phyloP scores from a whole-genome alignment of 23 tunicate species.

The Diplosoma virens region DNA sequence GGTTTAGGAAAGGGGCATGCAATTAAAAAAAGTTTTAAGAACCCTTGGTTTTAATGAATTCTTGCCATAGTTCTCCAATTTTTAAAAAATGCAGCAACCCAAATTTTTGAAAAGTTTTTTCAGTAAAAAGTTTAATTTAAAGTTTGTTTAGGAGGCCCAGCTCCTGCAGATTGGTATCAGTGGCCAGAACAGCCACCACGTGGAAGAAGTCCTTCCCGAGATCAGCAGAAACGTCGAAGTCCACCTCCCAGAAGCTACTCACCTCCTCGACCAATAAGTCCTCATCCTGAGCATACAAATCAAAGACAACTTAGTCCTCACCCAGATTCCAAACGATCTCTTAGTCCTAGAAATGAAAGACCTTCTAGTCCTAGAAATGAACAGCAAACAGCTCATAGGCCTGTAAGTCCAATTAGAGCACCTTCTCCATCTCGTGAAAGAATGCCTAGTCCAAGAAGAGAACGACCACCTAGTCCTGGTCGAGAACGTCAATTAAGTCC shows the following conservation, averaged over 20 bases:
- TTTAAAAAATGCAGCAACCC: too few relatives aligned
- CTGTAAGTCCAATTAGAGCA: conserved; percentile 5
- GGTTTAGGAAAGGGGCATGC: too few relatives aligned
- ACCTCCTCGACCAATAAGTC: conserved; percentile 1
- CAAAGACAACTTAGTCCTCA: not conserved
- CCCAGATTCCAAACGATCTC: too few relatives aligned
- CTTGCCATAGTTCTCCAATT: too few relatives aligned
- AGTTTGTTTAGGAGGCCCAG: too few relatives aligned
- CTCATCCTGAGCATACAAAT: not conserved
- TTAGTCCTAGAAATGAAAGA: not conserved
- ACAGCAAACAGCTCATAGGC: not conserved
- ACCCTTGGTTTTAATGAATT: too few relatives aligned
- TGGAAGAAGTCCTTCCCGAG: conserved; percentile 21
- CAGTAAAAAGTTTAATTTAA: too few relatives aligned
- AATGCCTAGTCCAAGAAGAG: not conserved
- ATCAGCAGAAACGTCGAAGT: conserved; percentile 1
- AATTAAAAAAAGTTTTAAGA: too few relatives aligned
- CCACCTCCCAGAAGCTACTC: conserved; percentile 3
- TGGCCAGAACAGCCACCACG: not conserved
- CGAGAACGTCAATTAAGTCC: conserved; percentile 23
- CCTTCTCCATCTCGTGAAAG: not conserved
- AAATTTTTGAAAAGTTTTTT: too few relatives aligned
- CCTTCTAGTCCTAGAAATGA: conserved; percentile 20
- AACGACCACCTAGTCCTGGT: not conserved
- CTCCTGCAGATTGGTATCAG: conserved; percentile 15